Evolutionary conservation across 2,888 invertebrate species (phyloP), one percentile per base, ranked within the genome.

Genomic region (Pterobdella sp.): DNA sequence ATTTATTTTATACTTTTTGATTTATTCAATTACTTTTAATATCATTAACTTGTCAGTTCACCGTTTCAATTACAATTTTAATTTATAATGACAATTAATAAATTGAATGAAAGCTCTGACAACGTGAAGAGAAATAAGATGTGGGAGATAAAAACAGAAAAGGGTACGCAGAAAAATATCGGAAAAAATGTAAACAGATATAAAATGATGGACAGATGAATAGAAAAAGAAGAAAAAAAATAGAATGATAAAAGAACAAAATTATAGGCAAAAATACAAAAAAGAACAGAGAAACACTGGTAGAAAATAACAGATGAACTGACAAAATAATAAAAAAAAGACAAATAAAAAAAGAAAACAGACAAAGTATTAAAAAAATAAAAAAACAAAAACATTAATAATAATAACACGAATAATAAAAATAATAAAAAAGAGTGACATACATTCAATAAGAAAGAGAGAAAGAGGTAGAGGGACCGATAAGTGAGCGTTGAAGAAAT

Each of bases 401-500:
- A 42, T 42, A 42, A 14, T 14, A 14, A 42, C 22, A 42, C 22
- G 22, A 14, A 42, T 42, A 42, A 14, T 14, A 14, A 42, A 14
- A 42, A 14, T 42, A 22, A 42, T 14, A 42, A 42, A 22, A 42
- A 42, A 42, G 49, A 42, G n/a, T n/a, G n/a, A n/a, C n/a, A n/a
- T n/a, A n/a, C n/a, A n/a, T n/a, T n/a, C n/a, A n/a, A n/a, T n/a
- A n/a, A n/a, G n/a, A n/a, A n/a, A n/a, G n/a, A n/a, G n/a, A n/a
- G n/a, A n/a, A n/a, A n/a, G n/a, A n/a, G n/a, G n/a, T n/a, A n/a
- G n/a, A n/a, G n/a, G n/a, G n/a, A n/a, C n/a, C n/a, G 49, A 42
- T 56, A 56, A 56, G 60, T 56, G 60, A 56, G 60, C 26, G 60
- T 56, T 56, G 60, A 56, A n/a, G 60, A 56, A n/a, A 56, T 22